Percentiles rank a stretch among this genome's conserved stretches.
These are phyloP conservation scores for Hylaeus anthracinus DNA, from an alignment of 1,140 invertebrate species.

Conservation along the genomic window DNA sequence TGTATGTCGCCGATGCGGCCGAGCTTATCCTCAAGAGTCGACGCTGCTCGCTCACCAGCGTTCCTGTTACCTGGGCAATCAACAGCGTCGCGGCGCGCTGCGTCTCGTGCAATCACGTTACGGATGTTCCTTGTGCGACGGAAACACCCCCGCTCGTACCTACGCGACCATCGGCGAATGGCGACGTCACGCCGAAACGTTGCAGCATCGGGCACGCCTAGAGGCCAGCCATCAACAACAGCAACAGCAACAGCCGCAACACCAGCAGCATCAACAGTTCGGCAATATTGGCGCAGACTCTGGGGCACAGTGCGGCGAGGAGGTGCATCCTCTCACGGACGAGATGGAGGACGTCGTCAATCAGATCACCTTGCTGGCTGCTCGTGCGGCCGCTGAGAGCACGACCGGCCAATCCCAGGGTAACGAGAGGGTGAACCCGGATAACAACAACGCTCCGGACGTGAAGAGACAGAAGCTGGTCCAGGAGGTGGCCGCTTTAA, in stretches of 20 bases:
- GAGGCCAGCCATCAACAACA: conserved; percentile 66
- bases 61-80: conserved; percentile 84
- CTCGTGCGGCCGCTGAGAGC: conserved; percentile 83
- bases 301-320: conserved; percentile 72
- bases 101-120: conserved; percentile 86
- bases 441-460: conserved; percentile 77
- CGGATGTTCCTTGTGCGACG: conserved; percentile 86
- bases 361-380: conserved; percentile 89
- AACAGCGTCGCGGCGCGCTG: conserved; percentile 84
- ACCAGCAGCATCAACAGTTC: conserved; percentile 59
- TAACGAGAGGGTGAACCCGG: conserved; percentile 55
- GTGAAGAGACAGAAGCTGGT: conserved; percentile 74
- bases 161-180: conserved; percentile 84
- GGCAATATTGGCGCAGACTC: conserved; percentile 39
- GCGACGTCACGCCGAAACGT: conserved; percentile 85
- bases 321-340: conserved; percentile 84
- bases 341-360: conserved; percentile 92
- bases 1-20: conserved; percentile 92
- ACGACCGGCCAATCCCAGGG: conserved; percentile 66
- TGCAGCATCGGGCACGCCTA: conserved; percentile 79
- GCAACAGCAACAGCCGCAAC: conserved; percentile 57
- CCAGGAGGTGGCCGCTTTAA: conserved; percentile 74
- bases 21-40: conserved; percentile 89
- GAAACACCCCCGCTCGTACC: conserved; percentile 80
- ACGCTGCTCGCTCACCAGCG: conserved; percentile 88